These are phyloP conservation scores for Numenius phaeopus DNA, from an alignment of 2,797 vertebrate species.

Conservation along the genomic window DNA sequence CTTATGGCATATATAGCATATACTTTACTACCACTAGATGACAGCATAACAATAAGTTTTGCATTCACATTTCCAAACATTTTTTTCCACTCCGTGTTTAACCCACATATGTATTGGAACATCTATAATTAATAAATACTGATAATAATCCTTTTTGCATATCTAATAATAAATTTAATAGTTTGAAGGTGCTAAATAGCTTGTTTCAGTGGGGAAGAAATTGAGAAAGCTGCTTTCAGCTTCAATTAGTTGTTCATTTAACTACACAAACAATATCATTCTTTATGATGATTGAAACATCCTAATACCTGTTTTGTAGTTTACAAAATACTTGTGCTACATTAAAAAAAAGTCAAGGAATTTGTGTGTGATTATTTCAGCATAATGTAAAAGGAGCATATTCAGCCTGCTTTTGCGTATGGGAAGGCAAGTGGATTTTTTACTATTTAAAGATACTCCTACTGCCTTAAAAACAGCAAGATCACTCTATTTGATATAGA, in stretches of 20 bases:
- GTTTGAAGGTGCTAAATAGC: not conserved
- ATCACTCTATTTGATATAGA: not conserved
- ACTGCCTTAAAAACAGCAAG: not conserved
- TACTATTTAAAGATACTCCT: not conserved
- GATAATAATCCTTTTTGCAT: not conserved
- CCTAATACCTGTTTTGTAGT: not conserved
- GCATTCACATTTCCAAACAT: not conserved
- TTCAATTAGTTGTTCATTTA: not conserved
- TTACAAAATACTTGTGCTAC: not conserved
- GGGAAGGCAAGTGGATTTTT: not conserved
- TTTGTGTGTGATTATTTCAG: not conserved
- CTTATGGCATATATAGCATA: not conserved
- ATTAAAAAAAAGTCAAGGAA: not conserved
- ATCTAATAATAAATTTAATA: not conserved
- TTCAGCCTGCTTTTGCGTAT: not conserved
- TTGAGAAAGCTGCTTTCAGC: not conserved
- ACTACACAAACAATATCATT: not conserved
- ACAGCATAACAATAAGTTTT: conserved; percentile 72
- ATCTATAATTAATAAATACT: conserved; percentile 36
- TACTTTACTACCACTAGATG: conserved; percentile 71
- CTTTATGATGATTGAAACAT: not conserved
- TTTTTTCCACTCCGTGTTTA: not conserved
- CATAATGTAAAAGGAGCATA: not conserved
- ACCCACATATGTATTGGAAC: not conserved
- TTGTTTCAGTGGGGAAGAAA: conserved; percentile 20